Conservation (phyloP, 2,113 vertebrate genomes). For the Tragelaphus imberbis region DNA sequence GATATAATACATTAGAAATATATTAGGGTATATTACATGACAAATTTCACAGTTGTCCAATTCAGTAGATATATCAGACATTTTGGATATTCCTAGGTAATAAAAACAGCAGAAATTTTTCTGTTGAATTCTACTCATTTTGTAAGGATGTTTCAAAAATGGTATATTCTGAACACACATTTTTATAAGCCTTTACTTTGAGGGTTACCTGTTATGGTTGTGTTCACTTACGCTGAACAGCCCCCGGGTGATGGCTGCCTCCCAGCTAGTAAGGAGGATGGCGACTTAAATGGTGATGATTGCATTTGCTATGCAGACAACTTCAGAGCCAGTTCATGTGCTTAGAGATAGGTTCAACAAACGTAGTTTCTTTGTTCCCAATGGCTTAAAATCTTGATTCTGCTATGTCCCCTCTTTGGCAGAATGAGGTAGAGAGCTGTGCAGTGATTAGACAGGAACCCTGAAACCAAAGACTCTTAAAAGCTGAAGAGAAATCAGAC, state of each 20-base stretch:
- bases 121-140: background rate
- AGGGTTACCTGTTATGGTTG: background rate
- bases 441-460: slow-evolving; percentile 73
- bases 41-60: background rate
- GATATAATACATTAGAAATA: background rate
- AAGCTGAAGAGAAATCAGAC: slow-evolving; percentile 71
- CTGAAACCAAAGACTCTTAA: slow-evolving; percentile 69
- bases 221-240: background rate
- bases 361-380: slow-evolving; percentile 46
- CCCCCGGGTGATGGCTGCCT: background rate
- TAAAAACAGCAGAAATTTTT: background rate
- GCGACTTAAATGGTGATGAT: background rate
- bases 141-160: background rate
- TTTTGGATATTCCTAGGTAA: background rate
- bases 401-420: slow-evolving; percentile 70
- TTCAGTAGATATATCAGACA: background rate
- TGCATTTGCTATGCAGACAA: background rate
- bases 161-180: background rate
- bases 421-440: slow-evolving; percentile 73
- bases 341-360: background rate
- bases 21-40: background rate
- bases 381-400: slow-evolving; percentile 63
- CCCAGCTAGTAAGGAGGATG: background rate
- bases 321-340: background rate
- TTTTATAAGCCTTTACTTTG: background rate